Base-by-base conservation (phyloP, 1,140 invertebrate species). In the Aphelinus certus region DNA sequence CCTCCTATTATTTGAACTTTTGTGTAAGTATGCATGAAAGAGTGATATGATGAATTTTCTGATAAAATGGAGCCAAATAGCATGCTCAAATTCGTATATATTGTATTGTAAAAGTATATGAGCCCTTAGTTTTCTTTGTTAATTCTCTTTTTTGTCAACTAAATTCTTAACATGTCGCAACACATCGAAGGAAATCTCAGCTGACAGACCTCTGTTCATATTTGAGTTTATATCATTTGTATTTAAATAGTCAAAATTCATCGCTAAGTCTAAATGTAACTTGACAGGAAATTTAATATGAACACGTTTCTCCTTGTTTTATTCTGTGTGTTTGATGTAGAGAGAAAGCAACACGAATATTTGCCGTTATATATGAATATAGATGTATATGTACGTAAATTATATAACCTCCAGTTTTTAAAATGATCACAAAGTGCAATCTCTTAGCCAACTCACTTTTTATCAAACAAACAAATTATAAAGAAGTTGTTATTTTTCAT, bases 401-500 rank as follows among this genome's bases (percentile, higher is more conserved):
- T 76, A 79, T 76, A 75, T 81, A 79, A 80, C 75, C 81, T 82
- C 81, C 81, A 85, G 81, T 85, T 86, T 84, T 82, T 87, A 86
- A 84, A 81, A 87, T 84, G 83, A 87, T 87, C 87, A 87, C 86
- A 84, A 88, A 87, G 87, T 88, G 87, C 87, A 87, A 88, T 87
- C 87, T 87, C 83, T 86, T 86, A 87, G 85, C 84, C 83, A 85
- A 84, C 81, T 83, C 83, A 86, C 81, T 87, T 86, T 88, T 86
- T 86, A 87, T 85, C 79, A 81, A 81, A 80, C 60, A 80, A 82
- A 84, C 81, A 79, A 82, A 81, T 77, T 85, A 85, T 82, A 84
- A 85, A 86, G 80, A 87, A 86, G 86, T 88, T 87, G 86, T 88
- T 88, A 88, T 87, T 88, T 87, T 87, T 87, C 85, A 86, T 87